Percentiles rank a stretch among this genome's conserved stretches.
phyloP scores from a whole-genome alignment of 2,888 invertebrate genomes.

The Papilio elwesi region DNA sequence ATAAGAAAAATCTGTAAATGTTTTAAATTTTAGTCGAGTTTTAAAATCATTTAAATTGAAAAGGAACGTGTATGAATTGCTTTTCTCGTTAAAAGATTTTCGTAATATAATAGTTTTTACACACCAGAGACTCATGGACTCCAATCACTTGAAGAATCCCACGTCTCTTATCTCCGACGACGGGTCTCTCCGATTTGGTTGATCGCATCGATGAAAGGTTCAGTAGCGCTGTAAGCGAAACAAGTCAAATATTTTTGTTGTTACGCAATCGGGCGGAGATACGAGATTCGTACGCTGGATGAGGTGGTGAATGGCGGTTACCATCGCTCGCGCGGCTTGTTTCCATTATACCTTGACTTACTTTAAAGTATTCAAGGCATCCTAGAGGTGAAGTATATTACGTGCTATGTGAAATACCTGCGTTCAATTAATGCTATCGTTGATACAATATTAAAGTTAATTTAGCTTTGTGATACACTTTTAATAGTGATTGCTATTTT shows the following conservation, averaged over 20 bases:
- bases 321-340: constrained; percentile 57
- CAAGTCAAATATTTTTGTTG: constrained; percentile 62
- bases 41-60: background rate
- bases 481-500: no score
- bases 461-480: no score
- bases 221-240: constrained; percentile 53
- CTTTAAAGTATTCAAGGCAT: background rate
- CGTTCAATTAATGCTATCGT: no score
- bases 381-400: no score
- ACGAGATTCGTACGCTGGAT: constrained; percentile 60
- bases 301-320: constrained; percentile 68
- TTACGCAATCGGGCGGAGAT: constrained; percentile 64
- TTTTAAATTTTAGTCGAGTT: no score
- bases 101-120: constrained; percentile 32
- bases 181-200: constrained; percentile 42
- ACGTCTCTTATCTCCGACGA: background rate
- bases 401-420: no score
- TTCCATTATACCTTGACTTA: constrained; percentile 51
- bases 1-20: no score
- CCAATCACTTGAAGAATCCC: background rate
- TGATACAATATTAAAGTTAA: no score
- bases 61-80: background rate
- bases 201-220: constrained; percentile 49
- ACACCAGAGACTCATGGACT: constrained; percentile 38
- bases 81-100: constrained; percentile 31